Percentiles rank a stretch among this genome's conserved stretches.
phyloP scores from a whole-genome alignment of 2,888 invertebrate genomes.

The Lasioglossum morio region DNA sequence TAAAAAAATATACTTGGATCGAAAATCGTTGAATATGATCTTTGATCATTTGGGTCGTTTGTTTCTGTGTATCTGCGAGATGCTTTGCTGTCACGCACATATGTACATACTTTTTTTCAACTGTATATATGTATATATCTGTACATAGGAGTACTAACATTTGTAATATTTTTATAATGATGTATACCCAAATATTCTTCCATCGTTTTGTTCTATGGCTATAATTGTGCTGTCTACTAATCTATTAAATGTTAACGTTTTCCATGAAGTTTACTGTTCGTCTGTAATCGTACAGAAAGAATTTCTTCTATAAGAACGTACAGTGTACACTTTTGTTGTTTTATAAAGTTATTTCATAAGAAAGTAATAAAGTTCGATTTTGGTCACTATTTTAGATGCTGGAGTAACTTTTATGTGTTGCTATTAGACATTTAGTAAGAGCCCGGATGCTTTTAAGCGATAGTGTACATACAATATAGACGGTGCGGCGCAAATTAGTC shows the following conservation, averaged over 20 bases:
- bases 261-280: not conserved
- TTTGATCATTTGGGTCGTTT: not conserved
- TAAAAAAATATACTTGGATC: conserved; percentile 12
- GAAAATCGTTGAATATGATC: not conserved
- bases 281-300: too few species aligned
- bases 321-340: too few species aligned
- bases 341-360: too few species aligned
- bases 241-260: conserved; percentile 31
- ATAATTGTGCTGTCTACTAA: conserved; percentile 14
- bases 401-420: too few species aligned
- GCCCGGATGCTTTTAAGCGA: too few species aligned
- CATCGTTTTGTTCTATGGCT: conserved; percentile 20
- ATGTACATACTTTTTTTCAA: not conserved
- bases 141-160: not conserved
- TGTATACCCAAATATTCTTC: conserved; percentile 26
- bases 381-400: too few species aligned
- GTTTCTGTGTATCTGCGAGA: conserved; percentile 6
- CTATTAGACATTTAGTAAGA: too few species aligned
- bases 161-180: conserved; percentile 25
- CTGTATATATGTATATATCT: conserved; percentile 2
- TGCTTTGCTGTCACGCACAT: not conserved
- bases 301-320: too few species aligned
- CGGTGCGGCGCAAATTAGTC: too few species aligned
- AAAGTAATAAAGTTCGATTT: too few species aligned
- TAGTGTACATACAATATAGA: too few species aligned